These are phyloP conservation scores for Eristalis pertinax DNA, from an alignment of 2,888 invertebrate species.

Conservation along the genomic window DNA sequence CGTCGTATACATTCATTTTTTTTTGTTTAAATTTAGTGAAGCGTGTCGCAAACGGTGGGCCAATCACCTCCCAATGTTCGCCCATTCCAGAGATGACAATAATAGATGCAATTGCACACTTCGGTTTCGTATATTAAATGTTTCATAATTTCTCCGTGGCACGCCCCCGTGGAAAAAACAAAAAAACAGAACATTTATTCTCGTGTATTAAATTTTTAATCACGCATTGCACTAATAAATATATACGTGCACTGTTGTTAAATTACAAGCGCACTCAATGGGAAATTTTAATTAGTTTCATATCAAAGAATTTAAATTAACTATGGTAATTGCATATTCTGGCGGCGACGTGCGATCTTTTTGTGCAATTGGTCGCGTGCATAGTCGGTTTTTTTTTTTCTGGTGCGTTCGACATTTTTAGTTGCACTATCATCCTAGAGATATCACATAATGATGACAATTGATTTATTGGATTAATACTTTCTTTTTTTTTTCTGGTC, in stretches of 20 bases:
- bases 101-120: slow-evolving; percentile 2
- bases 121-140: slow-evolving; percentile 33
- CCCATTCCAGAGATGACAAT: background rate
- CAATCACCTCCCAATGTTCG: background rate
- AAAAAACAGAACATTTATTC: background rate
- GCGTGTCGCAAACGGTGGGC: background rate
- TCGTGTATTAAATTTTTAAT: slow-evolving; percentile 63
- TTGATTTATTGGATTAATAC: slow-evolving; percentile 64
- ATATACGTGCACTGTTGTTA: slow-evolving; percentile 60
- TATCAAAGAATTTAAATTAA: slow-evolving; percentile 72
- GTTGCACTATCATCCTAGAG: slow-evolving; percentile 43
- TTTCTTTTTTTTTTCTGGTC: background rate
- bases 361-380: slow-evolving; percentile 33
- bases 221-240: slow-evolving; percentile 70
- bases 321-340: slow-evolving; percentile 71
- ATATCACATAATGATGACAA: slow-evolving; percentile 61
- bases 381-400: background rate
- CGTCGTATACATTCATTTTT: slow-evolving; percentile 32
- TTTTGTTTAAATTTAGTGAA: slow-evolving; percentile 35
- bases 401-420: slow-evolving; percentile 14
- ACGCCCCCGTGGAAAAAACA: slow-evolving; percentile 15
- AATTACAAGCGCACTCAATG: slow-evolving; percentile 65
- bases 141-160: slow-evolving; percentile 35
- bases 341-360: slow-evolving; percentile 63
- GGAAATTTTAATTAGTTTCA: slow-evolving; percentile 72